Evolutionary conservation across 1,140 invertebrate species (phyloP), one percentile per base, ranked within the genome.

Genomic region (Piezodorus guildinii): DNA sequence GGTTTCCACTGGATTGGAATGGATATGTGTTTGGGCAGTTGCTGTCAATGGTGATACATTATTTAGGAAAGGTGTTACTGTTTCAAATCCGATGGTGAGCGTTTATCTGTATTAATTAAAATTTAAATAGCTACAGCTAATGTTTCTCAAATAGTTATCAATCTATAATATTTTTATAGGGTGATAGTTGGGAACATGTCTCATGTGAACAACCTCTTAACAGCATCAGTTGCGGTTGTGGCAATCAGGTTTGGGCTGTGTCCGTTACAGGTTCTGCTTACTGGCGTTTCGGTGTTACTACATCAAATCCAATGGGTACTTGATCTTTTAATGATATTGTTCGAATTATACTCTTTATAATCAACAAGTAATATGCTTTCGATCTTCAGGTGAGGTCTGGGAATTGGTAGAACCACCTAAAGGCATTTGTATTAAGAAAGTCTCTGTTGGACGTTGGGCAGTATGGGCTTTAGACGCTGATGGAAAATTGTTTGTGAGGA

Each of bases 261-360:
- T 88, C 87, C 0, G 82, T 83, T 68, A 91, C 91, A 77, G 91
- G 91, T 43, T 89, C 88, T 66, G 81, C 87, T 8, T 93, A 87
- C 73, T 87, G 82, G 76, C 78, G 87, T 67, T 81, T 84, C 70
- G 87, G 86, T 3, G 82, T 89, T 39, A 82, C 76, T 16, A 69
- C 75, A 49, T 76, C 81, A 21, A 85, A 84, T 73, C 82, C 83
- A 15, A 78, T 79, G 70, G 87, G 86, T 73, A 75, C 76, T 2
- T 12, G 8, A 17, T 45, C 5, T 44, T 30, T 60, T 49, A 10
- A 58, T 15, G 5, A 5, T 45, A 51, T n/a, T 25, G 6, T 65
- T 19, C 15, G 6, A 27, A 58, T 15, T 58, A 23, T 58, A 34
- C 21, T 49, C 12, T 58, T 63, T 8, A 6, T 64, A 16, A 14